These are phyloP conservation scores for Hippoglossus hippoglossus DNA, from an alignment of 2,797 vertebrate species.

Conservation along the genomic window DNA sequence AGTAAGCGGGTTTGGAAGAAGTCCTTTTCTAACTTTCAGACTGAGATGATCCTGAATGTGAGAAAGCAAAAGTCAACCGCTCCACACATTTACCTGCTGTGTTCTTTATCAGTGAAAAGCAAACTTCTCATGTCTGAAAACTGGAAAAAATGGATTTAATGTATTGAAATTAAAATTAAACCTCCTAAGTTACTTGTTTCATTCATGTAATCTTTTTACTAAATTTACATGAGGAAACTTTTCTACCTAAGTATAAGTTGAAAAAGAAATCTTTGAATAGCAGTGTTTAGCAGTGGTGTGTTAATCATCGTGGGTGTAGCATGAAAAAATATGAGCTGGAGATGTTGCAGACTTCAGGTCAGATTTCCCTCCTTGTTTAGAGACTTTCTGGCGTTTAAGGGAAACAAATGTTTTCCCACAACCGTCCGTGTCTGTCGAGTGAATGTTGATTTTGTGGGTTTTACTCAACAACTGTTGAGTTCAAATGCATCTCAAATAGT, in stretches of 20 bases:
- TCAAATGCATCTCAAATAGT: slow-evolving; percentile 11
- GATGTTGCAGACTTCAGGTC: slow-evolving; percentile 36
- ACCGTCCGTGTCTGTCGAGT: background rate
- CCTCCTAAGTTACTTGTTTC: background rate
- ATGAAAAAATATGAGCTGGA: slow-evolving; percentile 43
- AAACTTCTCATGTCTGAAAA: no score
- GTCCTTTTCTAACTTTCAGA: no score
- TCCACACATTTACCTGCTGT: no score
- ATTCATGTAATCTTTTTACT: slow-evolving; percentile 1
- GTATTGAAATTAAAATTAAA: background rate
- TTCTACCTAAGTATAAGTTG: background rate
- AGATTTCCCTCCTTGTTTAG: slow-evolving; percentile 30
- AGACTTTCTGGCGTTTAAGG: slow-evolving; percentile 21
- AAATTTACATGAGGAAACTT: slow-evolving; percentile 17
- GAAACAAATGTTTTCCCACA: slow-evolving; percentile 31
- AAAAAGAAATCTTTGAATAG: slow-evolving; percentile 24
- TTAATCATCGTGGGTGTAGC: slow-evolving; percentile 31
- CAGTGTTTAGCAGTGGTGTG: slow-evolving; percentile 10
- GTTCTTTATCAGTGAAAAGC: no score
- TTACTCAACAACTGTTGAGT: slow-evolving; percentile 2
- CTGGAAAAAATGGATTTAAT: background rate
- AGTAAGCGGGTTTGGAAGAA: no score
- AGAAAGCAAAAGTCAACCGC: no score
- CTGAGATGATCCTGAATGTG: no score
- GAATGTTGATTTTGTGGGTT: slow-evolving; percentile 7